Evolutionary conservation across 37 sponge, comb jelly and placozoan genomes (phyloP).

Genomic region (Halichondria panicea): DNA sequence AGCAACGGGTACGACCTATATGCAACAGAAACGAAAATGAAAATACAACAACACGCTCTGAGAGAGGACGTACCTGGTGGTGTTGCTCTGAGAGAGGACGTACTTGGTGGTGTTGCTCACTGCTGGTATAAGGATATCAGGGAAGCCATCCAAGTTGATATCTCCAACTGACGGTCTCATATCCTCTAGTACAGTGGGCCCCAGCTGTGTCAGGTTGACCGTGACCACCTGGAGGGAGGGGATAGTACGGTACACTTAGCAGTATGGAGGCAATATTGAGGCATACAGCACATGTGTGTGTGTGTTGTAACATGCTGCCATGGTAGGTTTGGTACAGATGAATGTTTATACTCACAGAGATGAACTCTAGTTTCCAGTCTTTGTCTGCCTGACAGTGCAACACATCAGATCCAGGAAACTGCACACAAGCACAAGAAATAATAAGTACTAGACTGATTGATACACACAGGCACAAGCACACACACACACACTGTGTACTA

Average conservation of each 20-base stretch:
- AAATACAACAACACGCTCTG: neutral
- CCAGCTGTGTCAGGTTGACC: neutral
- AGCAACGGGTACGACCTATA: neutral
- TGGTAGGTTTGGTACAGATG: neutral
- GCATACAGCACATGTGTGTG: neutral
- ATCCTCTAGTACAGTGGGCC: neutral
- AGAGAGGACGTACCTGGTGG: neutral
- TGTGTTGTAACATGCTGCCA: neutral
- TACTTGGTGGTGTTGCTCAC: neutral
- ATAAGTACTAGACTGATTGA: too few species aligned
- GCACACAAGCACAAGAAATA: too few species aligned
- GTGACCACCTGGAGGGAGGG: neutral
- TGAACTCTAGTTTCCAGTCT: slow-evolving; percentile 9
- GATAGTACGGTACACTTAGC: neutral
- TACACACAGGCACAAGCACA: too few species aligned
- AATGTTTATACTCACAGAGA: neutral
- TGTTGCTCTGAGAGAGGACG: neutral
- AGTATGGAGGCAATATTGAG: neutral
- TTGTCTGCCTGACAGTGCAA: slow-evolving; percentile 9
- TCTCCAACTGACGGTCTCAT: slow-evolving; percentile 13
- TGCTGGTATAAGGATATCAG: slow-evolving; percentile 27
- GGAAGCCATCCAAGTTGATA: slow-evolving; percentile 42
- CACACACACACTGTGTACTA: too few species aligned
- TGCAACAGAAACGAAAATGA: neutral
- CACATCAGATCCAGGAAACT: slow-evolving; percentile 11